phyloP scores from a whole-genome alignment of 2,797 vertebrate genomes.

The Siniperca undulata region DNA sequence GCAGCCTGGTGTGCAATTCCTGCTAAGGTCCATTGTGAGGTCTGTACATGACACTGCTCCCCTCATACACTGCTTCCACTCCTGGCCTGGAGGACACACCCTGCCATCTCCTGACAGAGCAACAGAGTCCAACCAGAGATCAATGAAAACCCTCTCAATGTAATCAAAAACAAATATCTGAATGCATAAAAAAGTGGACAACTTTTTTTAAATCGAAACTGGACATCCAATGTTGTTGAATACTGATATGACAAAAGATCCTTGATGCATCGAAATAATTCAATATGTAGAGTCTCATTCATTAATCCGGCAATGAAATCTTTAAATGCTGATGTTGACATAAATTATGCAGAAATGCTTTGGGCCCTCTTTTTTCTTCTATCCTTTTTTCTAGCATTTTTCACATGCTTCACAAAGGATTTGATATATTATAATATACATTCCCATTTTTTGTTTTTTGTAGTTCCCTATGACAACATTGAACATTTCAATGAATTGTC shows the following conservation, averaged over 20 bases:
- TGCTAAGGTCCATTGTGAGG: constrained; percentile 68
- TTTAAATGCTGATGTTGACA: background rate
- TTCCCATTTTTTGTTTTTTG: background rate
- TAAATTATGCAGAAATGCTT: no score
- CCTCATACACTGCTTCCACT: constrained; percentile 85
- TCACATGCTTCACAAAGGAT: background rate
- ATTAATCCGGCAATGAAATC: background rate
- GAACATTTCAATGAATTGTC: background rate
- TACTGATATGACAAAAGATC: background rate
- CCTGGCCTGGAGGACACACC: constrained; percentile 83
- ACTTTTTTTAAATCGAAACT: background rate
- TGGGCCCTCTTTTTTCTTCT: background rate
- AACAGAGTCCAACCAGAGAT: background rate
- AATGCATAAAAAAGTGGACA: background rate
- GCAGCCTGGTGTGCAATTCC: constrained; percentile 87
- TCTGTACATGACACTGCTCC: constrained; percentile 86
- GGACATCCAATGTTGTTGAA: background rate
- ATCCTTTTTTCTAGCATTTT: background rate
- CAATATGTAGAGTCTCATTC: background rate
- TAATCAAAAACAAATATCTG: background rate
- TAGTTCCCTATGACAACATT: background rate
- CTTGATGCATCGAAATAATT: background rate
- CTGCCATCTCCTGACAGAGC: constrained; percentile 74
- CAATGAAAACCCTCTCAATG: background rate
- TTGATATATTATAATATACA: background rate